These are phyloP conservation scores for Zaprionus lachaisei DNA, from an alignment of 1,140 invertebrate species.

Conservation along the genomic window DNA sequence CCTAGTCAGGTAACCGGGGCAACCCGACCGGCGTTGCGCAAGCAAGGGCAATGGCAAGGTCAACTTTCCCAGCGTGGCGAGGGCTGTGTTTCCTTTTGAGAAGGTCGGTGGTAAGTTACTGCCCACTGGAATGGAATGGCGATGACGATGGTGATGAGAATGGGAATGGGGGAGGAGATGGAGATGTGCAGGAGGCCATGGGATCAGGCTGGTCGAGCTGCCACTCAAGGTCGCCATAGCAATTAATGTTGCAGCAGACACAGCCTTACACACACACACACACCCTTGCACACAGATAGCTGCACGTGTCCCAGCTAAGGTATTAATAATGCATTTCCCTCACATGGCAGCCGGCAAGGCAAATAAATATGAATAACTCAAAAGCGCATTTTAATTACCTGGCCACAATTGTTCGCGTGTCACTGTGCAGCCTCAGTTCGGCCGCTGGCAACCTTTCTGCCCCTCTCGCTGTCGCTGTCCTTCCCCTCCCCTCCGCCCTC, in stretches of 20 bases:
- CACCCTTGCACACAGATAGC: conserved; percentile 1
- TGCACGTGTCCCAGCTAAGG: background rate
- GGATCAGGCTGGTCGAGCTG: conserved; percentile 10
- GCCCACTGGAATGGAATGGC: background rate
- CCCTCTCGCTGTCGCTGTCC: background rate
- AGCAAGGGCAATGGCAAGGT: conserved; percentile 41
- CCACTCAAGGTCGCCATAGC: conserved; percentile 36
- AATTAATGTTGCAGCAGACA: conserved; percentile 52
- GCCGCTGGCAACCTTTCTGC: background rate
- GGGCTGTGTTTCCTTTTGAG: conserved; percentile 28
- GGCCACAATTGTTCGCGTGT: conserved; percentile 22
- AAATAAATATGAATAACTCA: conserved; percentile 75
- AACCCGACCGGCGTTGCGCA: conserved; percentile 8
- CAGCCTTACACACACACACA: conserved; percentile 11
- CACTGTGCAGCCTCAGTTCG: background rate
- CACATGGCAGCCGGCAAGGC: conserved; percentile 55
- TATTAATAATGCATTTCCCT: conserved; percentile 72
- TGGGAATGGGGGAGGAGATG: background rate
- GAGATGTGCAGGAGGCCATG: background rate
- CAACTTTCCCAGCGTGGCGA: conserved; percentile 26
- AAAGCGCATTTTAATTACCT: conserved; percentile 79
- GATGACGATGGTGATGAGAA: background rate
- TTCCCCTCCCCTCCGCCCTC: background rate
- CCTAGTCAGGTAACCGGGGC: conserved; percentile 7
- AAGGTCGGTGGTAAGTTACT: conserved; percentile 26